phyloP scores from a whole-genome alignment of 35 echinoderm and acorn worm species.

The Amphiura filiformis region DNA sequence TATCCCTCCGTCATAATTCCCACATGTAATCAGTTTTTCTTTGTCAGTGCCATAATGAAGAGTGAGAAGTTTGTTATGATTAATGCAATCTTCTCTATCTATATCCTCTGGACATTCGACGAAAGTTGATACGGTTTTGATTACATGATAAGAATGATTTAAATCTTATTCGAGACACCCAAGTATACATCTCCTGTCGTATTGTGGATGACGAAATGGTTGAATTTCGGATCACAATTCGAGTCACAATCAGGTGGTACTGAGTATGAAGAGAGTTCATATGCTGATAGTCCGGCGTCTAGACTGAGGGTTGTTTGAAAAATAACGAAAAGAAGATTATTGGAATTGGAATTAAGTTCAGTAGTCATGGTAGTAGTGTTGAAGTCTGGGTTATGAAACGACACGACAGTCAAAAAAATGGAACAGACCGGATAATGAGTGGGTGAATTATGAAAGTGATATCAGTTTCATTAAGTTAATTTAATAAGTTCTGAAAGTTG shows the following conservation, averaged over 20 bases:
- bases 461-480: too few relatives aligned
- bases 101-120: neutral
- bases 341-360: too few relatives aligned
- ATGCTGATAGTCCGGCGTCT: neutral
- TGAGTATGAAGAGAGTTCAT: neutral
- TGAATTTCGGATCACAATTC: neutral
- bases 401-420: too few relatives aligned
- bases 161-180: neutral
- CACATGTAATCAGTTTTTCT: too few relatives aligned
- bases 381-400: too few relatives aligned
- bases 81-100: too few relatives aligned
- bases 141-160: neutral
- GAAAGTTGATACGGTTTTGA: neutral
- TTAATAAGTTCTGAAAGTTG: too few relatives aligned
- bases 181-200: neutral
- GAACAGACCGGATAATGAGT: too few relatives aligned
- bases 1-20: too few relatives aligned
- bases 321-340: neutral
- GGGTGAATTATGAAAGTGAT: too few relatives aligned
- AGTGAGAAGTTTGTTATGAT: neutral
- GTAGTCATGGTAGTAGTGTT: too few relatives aligned
- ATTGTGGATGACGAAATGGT: neutral
- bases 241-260: neutral
- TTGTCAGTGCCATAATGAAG: too few relatives aligned
- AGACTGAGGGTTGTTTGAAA: neutral